Evolutionary conservation across 2,797 vertebrate species (phyloP).

Genomic region (Macropodus opercularis): DNA sequence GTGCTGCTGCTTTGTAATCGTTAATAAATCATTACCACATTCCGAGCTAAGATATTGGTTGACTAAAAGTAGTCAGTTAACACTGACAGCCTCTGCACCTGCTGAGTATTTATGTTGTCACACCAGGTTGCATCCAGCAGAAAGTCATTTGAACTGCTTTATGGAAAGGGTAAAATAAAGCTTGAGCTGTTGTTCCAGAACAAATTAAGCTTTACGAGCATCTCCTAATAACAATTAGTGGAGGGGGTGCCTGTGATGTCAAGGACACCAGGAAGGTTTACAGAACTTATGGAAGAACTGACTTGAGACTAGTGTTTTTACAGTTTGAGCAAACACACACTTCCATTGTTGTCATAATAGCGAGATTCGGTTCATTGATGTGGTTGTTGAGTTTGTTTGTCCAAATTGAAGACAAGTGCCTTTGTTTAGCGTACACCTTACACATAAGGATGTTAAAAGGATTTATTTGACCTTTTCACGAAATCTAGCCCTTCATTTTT

Average conservation of each 20-base stretch:
- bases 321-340: neutral
- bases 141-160: slow-evolving; percentile 29
- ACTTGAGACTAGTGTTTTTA: neutral
- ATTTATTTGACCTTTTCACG: no score
- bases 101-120: slow-evolving; percentile 12
- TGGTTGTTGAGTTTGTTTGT: no score
- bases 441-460: no score
- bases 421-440: no score
- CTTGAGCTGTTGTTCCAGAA: neutral
- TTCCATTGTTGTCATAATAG: no score
- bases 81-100: slow-evolving; percentile 5
- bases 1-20: slow-evolving; percentile 8
- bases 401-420: no score
- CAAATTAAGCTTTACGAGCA: slow-evolving; percentile 7
- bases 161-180: slow-evolving; percentile 9
- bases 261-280: neutral
- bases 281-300: neutral
- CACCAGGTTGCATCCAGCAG: slow-evolving; percentile 21
- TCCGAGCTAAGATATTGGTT: slow-evolving; percentile 12
- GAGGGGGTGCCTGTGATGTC: neutral
- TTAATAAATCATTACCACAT: slow-evolving; percentile 34
- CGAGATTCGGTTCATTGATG: no score
- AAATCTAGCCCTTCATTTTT: no score
- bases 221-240: neutral
- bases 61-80: no score